Evolutionary conservation across 2,888 invertebrate genomes (phyloP), one percentile per base, ranked within the genome.

Genomic region (Alviniconcha strummeri): DNA sequence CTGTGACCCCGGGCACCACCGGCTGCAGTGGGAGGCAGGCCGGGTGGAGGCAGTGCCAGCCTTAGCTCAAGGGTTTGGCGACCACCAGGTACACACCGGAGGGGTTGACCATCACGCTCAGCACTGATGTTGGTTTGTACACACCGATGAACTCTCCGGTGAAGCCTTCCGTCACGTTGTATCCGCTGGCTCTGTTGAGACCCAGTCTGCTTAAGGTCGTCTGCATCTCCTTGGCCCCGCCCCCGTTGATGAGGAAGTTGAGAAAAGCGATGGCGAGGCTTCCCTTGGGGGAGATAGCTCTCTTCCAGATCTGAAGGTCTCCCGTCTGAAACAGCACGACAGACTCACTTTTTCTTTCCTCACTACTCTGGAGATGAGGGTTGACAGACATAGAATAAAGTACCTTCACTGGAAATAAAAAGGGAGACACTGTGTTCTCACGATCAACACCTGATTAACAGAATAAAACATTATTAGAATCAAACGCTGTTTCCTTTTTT

Each of bases 221-320:
- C 7, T 85, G 77, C 17, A 91, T 87, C 90, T 8, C 86, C 84
- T 19, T 87, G 87, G 8, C 83, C 81, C 91, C 92, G 60, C 88
- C 90, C 4, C 86, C 84, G n/a, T 88, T 88, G 6, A 85, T 83
- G 80, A n/a, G 36, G 36, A 80, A 80, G 85, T 92, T 92, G 17
- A 93, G 83, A 19, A 93, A 85, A 6, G 91, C 91, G 64, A 92
- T 88, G 11, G 92, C 93, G 76, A 89, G 87, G 84, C 90, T 91
- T 3, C 92, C 92, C 52, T 82, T 81, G 15, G 91, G 90, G 13
- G 86, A 72, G 60, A 92, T 87, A 6, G 90, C 89, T 67, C 97
- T 95, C 0, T 97, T 97, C 98, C 98, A 98, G 91, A 98, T 97
- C 94, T 98, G 98, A 9, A 90, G 69, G 55, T 87, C 80, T 64